phyloP scores from a whole-genome alignment of 1,140 invertebrate genomes.

The Trichogramma pretiosum region DNA sequence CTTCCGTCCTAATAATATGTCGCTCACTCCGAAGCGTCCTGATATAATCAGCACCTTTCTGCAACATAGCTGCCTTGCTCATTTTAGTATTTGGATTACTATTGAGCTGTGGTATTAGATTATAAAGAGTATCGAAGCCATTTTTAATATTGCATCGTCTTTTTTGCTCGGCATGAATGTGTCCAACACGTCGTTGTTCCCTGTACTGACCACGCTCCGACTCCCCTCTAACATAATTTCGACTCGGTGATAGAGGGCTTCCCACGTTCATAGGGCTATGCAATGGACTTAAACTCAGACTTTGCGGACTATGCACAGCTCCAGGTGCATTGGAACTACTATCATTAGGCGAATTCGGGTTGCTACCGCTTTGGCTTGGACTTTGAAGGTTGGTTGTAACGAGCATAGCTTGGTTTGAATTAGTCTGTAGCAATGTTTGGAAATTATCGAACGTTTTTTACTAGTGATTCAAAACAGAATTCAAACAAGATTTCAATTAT shows the following conservation, averaged over 20 bases:
- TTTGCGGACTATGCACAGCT: slow-evolving; percentile 40
- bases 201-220: slow-evolving; percentile 42
- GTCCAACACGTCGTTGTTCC: slow-evolving; percentile 69
- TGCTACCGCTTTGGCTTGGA: slow-evolving; percentile 30
- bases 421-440: slow-evolving; percentile 28
- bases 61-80: slow-evolving; percentile 92
- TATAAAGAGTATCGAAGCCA: slow-evolving; percentile 90
- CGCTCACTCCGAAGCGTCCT: slow-evolving; percentile 79
- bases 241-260: slow-evolving; percentile 37
- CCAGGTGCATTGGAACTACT: slow-evolving; percentile 23
- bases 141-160: slow-evolving; percentile 94
- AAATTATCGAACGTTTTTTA: slow-evolving; percentile 25
- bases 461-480: no score
- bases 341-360: slow-evolving; percentile 39
- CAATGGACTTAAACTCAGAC: slow-evolving; percentile 42
- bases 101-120: slow-evolving; percentile 84
- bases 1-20: slow-evolving; percentile 80
- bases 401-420: slow-evolving; percentile 27
- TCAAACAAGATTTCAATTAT: no score
- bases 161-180: slow-evolving; percentile 97
- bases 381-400: slow-evolving; percentile 28
- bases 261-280: slow-evolving; percentile 42
- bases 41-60: slow-evolving; percentile 94
- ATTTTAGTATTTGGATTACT: slow-evolving; percentile 86
- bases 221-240: slow-evolving; percentile 35